Base-by-base conservation (phyloP, 2,888 invertebrate genomes). In the Epinotia nisella region DNA sequence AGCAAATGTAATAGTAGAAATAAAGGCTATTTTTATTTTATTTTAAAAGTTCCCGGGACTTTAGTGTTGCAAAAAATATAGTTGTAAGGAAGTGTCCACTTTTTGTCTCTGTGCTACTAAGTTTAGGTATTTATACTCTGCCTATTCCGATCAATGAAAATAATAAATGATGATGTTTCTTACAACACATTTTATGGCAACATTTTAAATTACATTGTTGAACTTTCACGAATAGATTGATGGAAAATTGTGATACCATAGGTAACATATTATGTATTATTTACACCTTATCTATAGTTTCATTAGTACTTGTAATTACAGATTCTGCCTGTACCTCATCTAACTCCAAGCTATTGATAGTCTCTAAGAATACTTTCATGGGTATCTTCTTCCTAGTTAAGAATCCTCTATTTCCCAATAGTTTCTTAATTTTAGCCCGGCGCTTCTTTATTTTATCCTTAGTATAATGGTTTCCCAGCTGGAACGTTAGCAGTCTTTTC, bases 361-460 rank as follows among this genome's bases (percentile, higher is more conserved):
- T 95, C 79, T 95, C 90, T 7, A 95, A 85, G 77, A 95, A 94
- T 59, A 93, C 90, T 81, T 94, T 89, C 94, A 95, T 95, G 3
- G 95, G 92, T 76, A 94, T 90, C 79, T 91, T 90, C 78, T 91
- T 94, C 79, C 93, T 91, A 76, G 94, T 94, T 21, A 91, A 79
- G 78, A 89, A 92, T 76, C 93, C 84, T 80, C 93, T 94, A 74
- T 92, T 93, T 29, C 94, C 94, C 77, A 95, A 87, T 1, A 94
- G 82, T 78, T 93, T 94, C 80, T 95, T 95, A 35, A 95, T 93
- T 86, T 94, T 95, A 45, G 94, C 94, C 72, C 94, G 89, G 58
- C 95, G 92, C 78, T 94, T 95, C 80, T 94, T 95, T 39, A 95
- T 88, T 84, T 95, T 95, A 60, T 93, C 94, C 79, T 94, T 94